Conservation (phyloP, 2,113 vertebrate genomes). For the Vireo altiloquus region DNA sequence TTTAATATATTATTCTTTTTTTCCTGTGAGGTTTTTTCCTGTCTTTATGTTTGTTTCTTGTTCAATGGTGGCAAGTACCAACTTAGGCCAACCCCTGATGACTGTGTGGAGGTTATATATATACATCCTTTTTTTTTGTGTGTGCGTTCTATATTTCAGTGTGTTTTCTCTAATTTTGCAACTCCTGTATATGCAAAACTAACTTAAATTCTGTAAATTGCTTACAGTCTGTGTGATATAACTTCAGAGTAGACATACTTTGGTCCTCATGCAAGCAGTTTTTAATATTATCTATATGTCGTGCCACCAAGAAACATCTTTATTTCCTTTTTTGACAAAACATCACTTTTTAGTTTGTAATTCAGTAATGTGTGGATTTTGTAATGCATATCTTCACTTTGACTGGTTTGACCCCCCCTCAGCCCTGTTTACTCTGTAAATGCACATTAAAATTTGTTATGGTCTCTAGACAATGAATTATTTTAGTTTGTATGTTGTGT, state of each 20-base stretch:
- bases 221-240: constrained; percentile 75
- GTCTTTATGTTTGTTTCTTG: constrained; percentile 41
- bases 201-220: constrained; percentile 77
- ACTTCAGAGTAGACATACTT: constrained; percentile 69
- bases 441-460: constrained; percentile 70
- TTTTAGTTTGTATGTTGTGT: constrained; percentile 62
- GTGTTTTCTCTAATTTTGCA: constrained; percentile 78
- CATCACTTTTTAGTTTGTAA: constrained; percentile 44
- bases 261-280: constrained; percentile 67
- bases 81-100: constrained; percentile 62
- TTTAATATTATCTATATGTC: constrained; percentile 69
- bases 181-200: constrained; percentile 73
- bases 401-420: constrained; percentile 23
- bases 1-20: background rate
- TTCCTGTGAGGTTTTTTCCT: background rate
- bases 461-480: constrained; percentile 66
- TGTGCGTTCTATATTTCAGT: constrained; percentile 78
- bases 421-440: constrained; percentile 70
- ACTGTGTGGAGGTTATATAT: constrained; percentile 75
- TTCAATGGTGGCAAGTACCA: constrained; percentile 63
- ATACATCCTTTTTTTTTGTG: constrained; percentile 67
- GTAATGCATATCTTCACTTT: constrained; percentile 53
- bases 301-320: constrained; percentile 28
- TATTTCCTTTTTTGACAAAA: constrained; percentile 39
- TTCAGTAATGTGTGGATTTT: constrained; percentile 47